Evolutionary conservation across 2,888 invertebrate species (phyloP), one percentile per base, ranked within the genome.

Genomic region (Yponomeuta malinellus): DNA sequence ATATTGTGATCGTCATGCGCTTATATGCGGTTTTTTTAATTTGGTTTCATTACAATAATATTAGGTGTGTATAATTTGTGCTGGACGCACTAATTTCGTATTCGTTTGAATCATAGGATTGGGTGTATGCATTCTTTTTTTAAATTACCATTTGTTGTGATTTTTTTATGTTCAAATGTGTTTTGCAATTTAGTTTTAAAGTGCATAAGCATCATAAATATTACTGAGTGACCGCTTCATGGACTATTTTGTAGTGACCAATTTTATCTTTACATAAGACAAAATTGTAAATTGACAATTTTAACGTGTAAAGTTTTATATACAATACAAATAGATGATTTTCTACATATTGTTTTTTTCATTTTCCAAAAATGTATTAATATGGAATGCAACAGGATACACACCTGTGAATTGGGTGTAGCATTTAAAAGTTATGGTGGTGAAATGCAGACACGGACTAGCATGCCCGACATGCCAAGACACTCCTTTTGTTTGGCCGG

Each of bases 171-270:
- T 52, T 48, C 48, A 52, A 37, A 67, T 12, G n/a, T 77, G 80
- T 81, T 82, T 81, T 77, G 76, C 78, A 43, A 37, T 79, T 85
- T 85, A 84, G 83, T 84, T 85, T 83, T 81, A 82, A 82, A 81
- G 81, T 82, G 86, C 88, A 86, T 59, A 68, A 48, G 29, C 65
- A 65, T 88, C 86, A 87, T 88, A 86, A 83, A 81, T 83, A 80
- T 83, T 63, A 84, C 81, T 81, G 85, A 87, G 86, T 88, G 86
- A 86, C 88, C 86, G 90, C 90, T 91, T 90, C 81, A 84, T 85
- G 86, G 83, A 90, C 88, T 90, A 90, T 89, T 90, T 91, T 89
- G 91, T 91, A 92, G 91, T 89, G 90, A 92, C 91, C 91, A 92
- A 92, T 90, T 91, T 89, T 90, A 89, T 86, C 82, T 84, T 85